These are phyloP conservation scores for Papilio gigon DNA, from an alignment of 2,888 invertebrate species.

Conservation along the genomic window DNA sequence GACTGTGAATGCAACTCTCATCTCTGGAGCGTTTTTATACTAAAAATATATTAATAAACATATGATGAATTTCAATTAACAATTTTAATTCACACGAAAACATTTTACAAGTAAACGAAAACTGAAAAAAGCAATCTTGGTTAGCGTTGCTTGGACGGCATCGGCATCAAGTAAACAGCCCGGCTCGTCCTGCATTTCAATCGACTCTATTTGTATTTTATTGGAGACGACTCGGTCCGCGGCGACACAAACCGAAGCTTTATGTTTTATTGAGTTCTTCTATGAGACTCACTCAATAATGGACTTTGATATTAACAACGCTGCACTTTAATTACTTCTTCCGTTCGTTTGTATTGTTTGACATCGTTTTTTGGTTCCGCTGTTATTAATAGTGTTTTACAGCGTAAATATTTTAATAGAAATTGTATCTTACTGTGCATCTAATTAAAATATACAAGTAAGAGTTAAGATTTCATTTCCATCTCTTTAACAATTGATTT, in stretches of 20 bases:
- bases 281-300: constrained; percentile 63
- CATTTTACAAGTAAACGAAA: constrained; percentile 73
- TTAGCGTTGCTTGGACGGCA: constrained; percentile 68
- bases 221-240: constrained; percentile 65
- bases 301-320: constrained; percentile 59
- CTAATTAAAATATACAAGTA: neutral
- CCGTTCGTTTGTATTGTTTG: constrained; percentile 41
- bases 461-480: no score
- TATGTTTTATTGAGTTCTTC: constrained; percentile 73
- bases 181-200: constrained; percentile 77
- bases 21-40: no score
- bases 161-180: constrained; percentile 73
- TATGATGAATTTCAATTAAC: constrained; percentile 41
- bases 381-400: constrained; percentile 31
- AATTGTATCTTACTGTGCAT: neutral
- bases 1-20: no score
- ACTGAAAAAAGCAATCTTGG: constrained; percentile 77
- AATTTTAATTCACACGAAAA: constrained; percentile 67
- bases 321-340: constrained; percentile 57
- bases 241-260: constrained; percentile 65
- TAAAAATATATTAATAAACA: constrained; percentile 6
- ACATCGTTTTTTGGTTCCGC: constrained; percentile 10
- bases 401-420: constrained; percentile 12
- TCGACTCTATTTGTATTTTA: constrained; percentile 79
- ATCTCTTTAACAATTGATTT: no score